Conservation (phyloP, 2,113 vertebrate genomes). For the Paracanthobrama guichenoti region DNA sequence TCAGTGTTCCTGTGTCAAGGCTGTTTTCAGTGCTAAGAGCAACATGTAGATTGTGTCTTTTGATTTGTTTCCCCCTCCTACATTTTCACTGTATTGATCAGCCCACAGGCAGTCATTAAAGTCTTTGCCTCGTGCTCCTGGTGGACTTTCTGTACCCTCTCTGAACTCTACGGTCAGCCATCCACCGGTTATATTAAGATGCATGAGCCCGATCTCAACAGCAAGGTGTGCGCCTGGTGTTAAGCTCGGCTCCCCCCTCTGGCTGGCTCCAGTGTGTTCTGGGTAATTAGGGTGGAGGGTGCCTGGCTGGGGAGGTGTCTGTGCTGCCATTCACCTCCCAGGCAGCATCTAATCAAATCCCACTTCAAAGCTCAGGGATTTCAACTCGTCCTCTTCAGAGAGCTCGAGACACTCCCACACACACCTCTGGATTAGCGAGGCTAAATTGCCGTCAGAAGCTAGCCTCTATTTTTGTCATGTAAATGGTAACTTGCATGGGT, state of each 20-base stretch:
- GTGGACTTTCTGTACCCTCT: constrained; percentile 41
- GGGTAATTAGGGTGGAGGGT: constrained; percentile 57
- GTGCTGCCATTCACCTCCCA: constrained; percentile 58
- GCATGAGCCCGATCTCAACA: constrained; percentile 39
- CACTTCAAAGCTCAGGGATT: constrained; percentile 74
- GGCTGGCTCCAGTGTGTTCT: constrained; percentile 46
- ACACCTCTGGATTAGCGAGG: constrained; percentile 36
- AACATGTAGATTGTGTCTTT: constrained; percentile 31
- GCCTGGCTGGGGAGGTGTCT: constrained; percentile 59
- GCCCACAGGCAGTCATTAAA: constrained; percentile 5
- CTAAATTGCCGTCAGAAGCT: constrained; percentile 40
- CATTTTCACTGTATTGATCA: constrained; percentile 13
- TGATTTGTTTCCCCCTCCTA: background rate
- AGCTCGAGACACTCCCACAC: constrained; percentile 44
- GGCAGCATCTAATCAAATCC: constrained; percentile 70
- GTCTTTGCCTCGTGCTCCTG: constrained; percentile 20
- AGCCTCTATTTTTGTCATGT: constrained; percentile 30
- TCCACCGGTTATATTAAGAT: constrained; percentile 29
- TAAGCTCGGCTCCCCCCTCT: constrained; percentile 34
- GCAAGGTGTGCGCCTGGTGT: constrained; percentile 24
- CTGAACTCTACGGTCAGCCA: constrained; percentile 36
- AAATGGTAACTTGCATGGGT: constrained; percentile 15
- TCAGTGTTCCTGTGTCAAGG: constrained; percentile 2
- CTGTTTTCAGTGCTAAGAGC: constrained; percentile 7
- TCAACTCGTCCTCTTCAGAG: constrained; percentile 62